A percentile compares a stretch with the other conserved stretches of the same genome.
Conservation (phyloP, 2,888 invertebrate species). For the Rhabditoides inermis region DNA sequence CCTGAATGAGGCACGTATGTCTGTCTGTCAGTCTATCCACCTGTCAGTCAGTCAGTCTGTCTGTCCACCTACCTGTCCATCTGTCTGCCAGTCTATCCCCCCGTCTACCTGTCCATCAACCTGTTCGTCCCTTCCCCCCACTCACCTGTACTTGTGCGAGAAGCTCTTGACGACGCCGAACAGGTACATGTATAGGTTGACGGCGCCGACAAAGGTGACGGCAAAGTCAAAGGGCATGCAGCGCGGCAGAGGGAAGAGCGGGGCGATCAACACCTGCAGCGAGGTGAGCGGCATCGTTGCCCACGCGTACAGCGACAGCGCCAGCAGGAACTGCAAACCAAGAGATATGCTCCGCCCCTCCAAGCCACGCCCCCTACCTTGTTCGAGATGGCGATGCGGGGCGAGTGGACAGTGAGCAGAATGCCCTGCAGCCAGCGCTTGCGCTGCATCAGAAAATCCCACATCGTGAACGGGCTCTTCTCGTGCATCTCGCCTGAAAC, state of each 20-base stretch:
- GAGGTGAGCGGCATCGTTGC: constrained; percentile 84
- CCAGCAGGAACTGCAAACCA: too few species aligned
- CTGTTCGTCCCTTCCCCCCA: neutral
- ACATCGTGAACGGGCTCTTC: constrained; percentile 85
- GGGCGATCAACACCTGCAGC: constrained; percentile 69
- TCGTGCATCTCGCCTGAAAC: constrained; percentile 91
- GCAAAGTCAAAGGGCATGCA: constrained; percentile 70
- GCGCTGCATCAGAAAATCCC: constrained; percentile 88
- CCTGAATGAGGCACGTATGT: too few species aligned
- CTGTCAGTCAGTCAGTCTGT: too few species aligned
- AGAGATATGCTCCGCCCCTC: too few species aligned
- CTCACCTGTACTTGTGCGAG: constrained; percentile 58
- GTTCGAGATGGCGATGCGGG: constrained; percentile 39
- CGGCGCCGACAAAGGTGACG: constrained; percentile 82
- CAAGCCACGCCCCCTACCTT: too few species aligned
- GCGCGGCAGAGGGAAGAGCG: constrained; percentile 72
- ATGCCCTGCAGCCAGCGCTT: constrained; percentile 77
- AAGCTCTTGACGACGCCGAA: constrained; percentile 95
- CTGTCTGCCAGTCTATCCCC: too few species aligned
- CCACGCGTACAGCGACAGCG: constrained; percentile 87
- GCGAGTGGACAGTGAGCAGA: constrained; percentile 55
- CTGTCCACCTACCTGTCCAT: too few species aligned
- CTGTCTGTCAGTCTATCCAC: too few species aligned
- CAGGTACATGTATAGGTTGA: constrained; percentile 92
- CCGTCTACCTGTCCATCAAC: neutral